These are phyloP conservation scores for Dolichomitus sp. DNA, from an alignment of 2,888 invertebrate genomes.

Conservation along the genomic window DNA sequence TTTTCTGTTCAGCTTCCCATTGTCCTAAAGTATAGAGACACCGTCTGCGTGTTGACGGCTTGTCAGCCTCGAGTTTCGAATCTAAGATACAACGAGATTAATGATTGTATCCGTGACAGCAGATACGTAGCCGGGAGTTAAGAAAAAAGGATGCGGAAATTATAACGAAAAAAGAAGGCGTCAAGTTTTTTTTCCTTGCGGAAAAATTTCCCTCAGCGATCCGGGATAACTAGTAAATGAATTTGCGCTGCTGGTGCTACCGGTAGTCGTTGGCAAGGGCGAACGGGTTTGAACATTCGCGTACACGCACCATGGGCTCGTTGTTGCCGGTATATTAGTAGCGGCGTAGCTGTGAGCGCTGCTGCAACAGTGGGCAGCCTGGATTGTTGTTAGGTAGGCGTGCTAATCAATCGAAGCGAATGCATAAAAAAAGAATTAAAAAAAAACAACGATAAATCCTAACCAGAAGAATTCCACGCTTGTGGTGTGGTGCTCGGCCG, in stretches of 20 bases:
- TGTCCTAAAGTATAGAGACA: constrained; percentile 1
- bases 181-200: constrained; percentile 11
- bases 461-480: constrained; percentile 45
- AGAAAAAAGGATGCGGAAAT: constrained; percentile 3
- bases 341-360: constrained; percentile 12
- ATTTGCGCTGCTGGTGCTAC: constrained; percentile 24
- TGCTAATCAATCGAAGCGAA: constrained; percentile 30
- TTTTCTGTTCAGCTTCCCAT: constrained; percentile 20
- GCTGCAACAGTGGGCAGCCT: constrained; percentile 45
- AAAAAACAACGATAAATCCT: neutral
- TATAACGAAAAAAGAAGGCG: constrained; percentile 16
- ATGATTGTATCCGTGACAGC: constrained; percentile 2
- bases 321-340: constrained; percentile 29
- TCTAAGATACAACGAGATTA: neutral
- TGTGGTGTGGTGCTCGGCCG: constrained; percentile 22
- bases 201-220: constrained; percentile 28
- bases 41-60: neutral
- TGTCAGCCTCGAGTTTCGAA: neutral
- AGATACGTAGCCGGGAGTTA: neutral
- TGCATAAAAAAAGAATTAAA: constrained; percentile 12
- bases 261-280: constrained; percentile 24
- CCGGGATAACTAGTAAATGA: constrained; percentile 43
- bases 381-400: constrained; percentile 61
- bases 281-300: constrained; percentile 41
- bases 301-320: constrained; percentile 37